Evolutionary conservation across 2,888 invertebrate species (phyloP), one percentile per base, ranked within the genome.

Genomic region (Trachelus troglodyta): DNA sequence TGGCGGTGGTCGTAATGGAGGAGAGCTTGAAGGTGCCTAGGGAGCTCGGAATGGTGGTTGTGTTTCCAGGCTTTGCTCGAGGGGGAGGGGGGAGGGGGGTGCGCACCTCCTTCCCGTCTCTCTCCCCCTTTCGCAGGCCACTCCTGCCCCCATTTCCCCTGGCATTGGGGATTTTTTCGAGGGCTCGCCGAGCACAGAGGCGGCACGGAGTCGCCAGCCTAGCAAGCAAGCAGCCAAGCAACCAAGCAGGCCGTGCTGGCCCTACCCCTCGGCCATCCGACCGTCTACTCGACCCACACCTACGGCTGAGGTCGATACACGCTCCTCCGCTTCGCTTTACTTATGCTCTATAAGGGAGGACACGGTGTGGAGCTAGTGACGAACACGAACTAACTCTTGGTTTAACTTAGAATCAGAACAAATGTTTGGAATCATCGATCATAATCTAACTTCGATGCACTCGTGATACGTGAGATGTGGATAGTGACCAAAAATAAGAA

Each of bases 301-400:
- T 85, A 87, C 85, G 69, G 81, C 81, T 84, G 87, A 86, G 89
- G 89, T 89, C 90, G 89, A 89, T 89, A 90, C 86, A 89, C 87
- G 87, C 86, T 83, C 81, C 75, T 81, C 84, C 81, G 85, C 83
- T 84, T 84, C 84, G 86, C 85, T 86, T 85, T 86, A 85, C 85
- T 86, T 83, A 81, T 84, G 83, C 80, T 79, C 81, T 77, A 79
- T 80, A 83, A 83, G 85, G 83, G 85, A 85, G 82, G 85, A 88
- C 86, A 83, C 83, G 79, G 77, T 73, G 69, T 78, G 68, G 69
- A 80, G 71, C 77, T 75, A 81, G 83, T 78, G 71, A 81, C 75
- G 82, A 69, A n/a, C 35, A 69, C 15, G 74, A 79, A 30, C 76
- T 23, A 56, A 56, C 56, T 23, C 23, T 23, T 56, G 56, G 23